Percentiles rank a stretch among this genome's conserved stretches.
Conservation (phyloP, 2,888 invertebrate species). For the Cinara cedri region DNA sequence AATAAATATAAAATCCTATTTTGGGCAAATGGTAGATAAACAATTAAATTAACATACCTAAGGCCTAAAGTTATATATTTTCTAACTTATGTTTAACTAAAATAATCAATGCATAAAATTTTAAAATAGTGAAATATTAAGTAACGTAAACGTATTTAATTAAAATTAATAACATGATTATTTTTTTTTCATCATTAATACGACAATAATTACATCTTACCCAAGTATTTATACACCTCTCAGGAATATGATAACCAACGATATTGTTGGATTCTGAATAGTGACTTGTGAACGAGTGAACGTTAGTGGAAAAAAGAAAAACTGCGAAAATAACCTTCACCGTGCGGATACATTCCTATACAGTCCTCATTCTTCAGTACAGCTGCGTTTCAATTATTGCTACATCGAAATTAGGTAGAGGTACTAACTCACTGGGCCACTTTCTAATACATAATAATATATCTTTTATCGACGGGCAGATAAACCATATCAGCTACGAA, state of each 20-base stretch:
- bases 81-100: too few relatives aligned
- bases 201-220: slow-evolving; percentile 13
- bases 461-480: background rate
- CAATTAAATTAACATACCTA: too few relatives aligned
- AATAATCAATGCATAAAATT: too few relatives aligned
- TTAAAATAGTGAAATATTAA: too few relatives aligned
- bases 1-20: too few relatives aligned
- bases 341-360: slow-evolving; percentile 33
- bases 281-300: slow-evolving; percentile 16
- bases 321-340: slow-evolving; percentile 52
- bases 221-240: background rate
- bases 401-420: slow-evolving; percentile 15
- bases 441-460: slow-evolving; percentile 23
- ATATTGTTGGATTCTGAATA: background rate
- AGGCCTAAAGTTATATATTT: too few relatives aligned
- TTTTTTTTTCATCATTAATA: too few relatives aligned
- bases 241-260: background rate
- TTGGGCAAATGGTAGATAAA: too few relatives aligned
- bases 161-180: too few relatives aligned
- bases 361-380: slow-evolving; percentile 13
- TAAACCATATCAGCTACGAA: slow-evolving; percentile 4
- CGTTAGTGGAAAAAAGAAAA: slow-evolving; percentile 18
- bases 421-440: background rate
- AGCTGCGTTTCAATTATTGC: background rate
- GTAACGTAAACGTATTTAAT: too few relatives aligned